Evolutionary conservation across 2,797 vertebrate species (phyloP), one percentile per base, ranked within the genome.

Genomic region (Argya squamiceps): DNA sequence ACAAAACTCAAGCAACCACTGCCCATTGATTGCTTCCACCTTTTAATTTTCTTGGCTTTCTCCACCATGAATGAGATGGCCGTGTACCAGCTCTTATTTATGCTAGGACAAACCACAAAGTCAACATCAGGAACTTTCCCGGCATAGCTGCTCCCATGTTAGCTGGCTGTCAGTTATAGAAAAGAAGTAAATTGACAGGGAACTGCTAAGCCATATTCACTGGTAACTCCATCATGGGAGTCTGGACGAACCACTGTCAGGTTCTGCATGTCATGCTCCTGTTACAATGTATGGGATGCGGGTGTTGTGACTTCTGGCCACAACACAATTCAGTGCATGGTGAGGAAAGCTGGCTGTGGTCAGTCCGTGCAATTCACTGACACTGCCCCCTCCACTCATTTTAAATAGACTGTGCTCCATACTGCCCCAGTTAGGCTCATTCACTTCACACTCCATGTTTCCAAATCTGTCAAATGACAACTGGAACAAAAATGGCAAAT

Each of bases 251-350:
- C 20, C 7, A 0, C 52, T 37, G 10, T 18, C 44, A 47, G 30
- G 15, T 52, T 70, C 68, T 63, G 47, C 12, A 5, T 30, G 32
- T 27, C 37, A 47, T 0, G 0, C 5, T 64, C 27, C 68, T 9
- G 13, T 22, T 17, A 39, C 26, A n/a, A 17, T 0, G 4, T 2
- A 24, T 6, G 16, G 29, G 10, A 37, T 53, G 19, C 1, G 1
- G 3, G 9, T 24, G 43, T n/a, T 32, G 17, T 6, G 20, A n/a
- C 27, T 60, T 3, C 0, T 36, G 20, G 26, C 29, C 58, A 34
- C 29, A 30, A 9, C 0, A 15, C 3, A 1, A 7, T 22, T 17
- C 12, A 69, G n/a, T 19, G 65, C 20, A 3, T 0, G 1, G n/a
- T 3, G 3, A 56, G 12, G 8, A 60, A 71, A 78, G 19, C 21